These are phyloP conservation scores for Acanthisitta chloris DNA, from an alignment of 2,113 vertebrate species.

Conservation along the genomic window DNA sequence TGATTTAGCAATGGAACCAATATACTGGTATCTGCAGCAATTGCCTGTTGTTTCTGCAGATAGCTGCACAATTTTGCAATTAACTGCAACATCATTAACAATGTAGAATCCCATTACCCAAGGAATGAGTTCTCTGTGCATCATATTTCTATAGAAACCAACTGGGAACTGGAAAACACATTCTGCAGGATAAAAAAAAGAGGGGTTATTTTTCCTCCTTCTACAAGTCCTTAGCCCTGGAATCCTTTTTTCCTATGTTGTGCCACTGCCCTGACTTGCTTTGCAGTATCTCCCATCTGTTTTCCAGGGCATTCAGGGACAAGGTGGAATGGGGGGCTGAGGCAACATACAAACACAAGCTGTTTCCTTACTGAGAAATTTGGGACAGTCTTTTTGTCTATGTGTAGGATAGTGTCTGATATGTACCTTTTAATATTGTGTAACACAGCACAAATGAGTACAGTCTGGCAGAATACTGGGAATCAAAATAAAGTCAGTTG, in stretches of 20 bases:
- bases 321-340: constrained; percentile 39
- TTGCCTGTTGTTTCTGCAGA: neutral
- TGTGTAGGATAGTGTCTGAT: constrained; percentile 20
- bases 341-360: constrained; percentile 39
- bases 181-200: neutral
- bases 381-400: constrained; percentile 10
- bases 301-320: constrained; percentile 51
- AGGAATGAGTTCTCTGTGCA: neutral
- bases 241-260: neutral
- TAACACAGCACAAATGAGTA: constrained; percentile 18
- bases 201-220: neutral
- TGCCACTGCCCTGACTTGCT: constrained; percentile 19
- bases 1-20: neutral
- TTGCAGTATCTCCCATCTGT: constrained; percentile 41
- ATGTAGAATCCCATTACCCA: neutral
- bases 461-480: neutral
- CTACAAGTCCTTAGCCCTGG: neutral
- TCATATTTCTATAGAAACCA: neutral
- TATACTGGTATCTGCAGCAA: neutral
- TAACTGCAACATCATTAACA: neutral
- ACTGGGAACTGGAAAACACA: neutral
- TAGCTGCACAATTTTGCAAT: neutral
- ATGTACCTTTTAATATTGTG: constrained; percentile 18
- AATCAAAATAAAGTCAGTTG: constrained; percentile 46
- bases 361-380: constrained; percentile 42